These are phyloP conservation scores for Ctena decussata DNA, from an alignment of 2,888 invertebrate genomes.

Conservation along the genomic window DNA sequence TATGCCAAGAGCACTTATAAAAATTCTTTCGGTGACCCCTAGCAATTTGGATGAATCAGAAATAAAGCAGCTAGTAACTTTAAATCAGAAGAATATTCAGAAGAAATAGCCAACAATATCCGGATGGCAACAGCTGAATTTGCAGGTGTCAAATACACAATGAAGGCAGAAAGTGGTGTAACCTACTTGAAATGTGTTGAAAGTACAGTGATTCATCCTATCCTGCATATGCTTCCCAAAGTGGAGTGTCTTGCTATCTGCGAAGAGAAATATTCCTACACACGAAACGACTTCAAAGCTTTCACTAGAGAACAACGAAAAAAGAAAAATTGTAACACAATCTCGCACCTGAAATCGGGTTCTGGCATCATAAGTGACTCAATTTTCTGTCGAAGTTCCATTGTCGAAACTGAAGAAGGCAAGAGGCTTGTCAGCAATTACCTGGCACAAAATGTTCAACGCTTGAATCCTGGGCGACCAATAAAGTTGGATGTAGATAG, in stretches of 20 bases:
- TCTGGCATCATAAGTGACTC: background rate
- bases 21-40: background rate
- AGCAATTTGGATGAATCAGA: background rate
- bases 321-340: background rate
- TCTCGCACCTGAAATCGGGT: background rate
- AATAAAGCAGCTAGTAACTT: background rate
- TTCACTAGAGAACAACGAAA: background rate
- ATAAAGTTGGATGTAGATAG: background rate
- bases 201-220: background rate
- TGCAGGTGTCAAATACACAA: conserved; percentile 10
- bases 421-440: background rate
- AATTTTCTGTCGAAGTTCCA: background rate
- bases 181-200: background rate
- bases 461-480: background rate
- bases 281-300: conserved; percentile 1
- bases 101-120: background rate
- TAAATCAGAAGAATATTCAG: background rate
- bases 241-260: background rate
- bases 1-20: background rate
- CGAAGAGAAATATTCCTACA: conserved; percentile 12
- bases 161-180: background rate
- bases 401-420: background rate
- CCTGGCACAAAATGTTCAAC: background rate
- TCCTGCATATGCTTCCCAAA: background rate
- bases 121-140: background rate